phyloP scores from a whole-genome alignment of 92 coral and sea anemone species.

The Scolanthus callimorphus region DNA sequence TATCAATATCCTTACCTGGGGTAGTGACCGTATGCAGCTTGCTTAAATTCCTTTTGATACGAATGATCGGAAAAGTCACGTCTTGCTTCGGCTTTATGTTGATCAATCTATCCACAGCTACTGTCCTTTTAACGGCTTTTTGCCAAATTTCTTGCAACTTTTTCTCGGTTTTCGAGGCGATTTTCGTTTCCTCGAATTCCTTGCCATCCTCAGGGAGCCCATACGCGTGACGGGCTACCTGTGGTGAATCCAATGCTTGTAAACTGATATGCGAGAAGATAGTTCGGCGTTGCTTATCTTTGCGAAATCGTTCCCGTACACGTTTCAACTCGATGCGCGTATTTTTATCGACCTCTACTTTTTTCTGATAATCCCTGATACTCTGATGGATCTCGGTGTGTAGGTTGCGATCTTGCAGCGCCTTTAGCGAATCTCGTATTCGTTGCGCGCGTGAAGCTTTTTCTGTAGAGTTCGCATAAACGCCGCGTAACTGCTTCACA shows the following conservation, averaged over 20 bases:
- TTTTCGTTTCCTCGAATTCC: constrained; percentile 52
- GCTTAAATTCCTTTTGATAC: constrained; percentile 20
- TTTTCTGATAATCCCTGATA: constrained; percentile 60
- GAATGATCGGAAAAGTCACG: constrained; percentile 47
- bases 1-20: background rate
- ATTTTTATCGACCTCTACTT: constrained; percentile 62
- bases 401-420: constrained; percentile 62
- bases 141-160: constrained; percentile 62
- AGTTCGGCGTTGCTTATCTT: constrained; percentile 67
- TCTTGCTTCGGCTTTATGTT: constrained; percentile 8
- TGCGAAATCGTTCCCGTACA: constrained; percentile 60
- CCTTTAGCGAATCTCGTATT: constrained; percentile 48
- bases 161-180: constrained; percentile 41
- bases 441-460: constrained; percentile 53
- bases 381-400: constrained; percentile 71
- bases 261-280: constrained; percentile 58
- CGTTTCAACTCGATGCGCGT: constrained; percentile 80
- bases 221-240: constrained; percentile 78
- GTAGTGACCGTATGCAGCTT: background rate
- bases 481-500: constrained; percentile 59
- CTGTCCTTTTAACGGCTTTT: constrained; percentile 63
- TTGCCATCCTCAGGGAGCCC: constrained; percentile 94
- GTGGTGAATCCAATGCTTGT: constrained; percentile 75
- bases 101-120: constrained; percentile 55
- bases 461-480: constrained; percentile 79